Evolutionary conservation across 2,113 vertebrate genomes (phyloP).

Genomic region (Sander vitreus): DNA sequence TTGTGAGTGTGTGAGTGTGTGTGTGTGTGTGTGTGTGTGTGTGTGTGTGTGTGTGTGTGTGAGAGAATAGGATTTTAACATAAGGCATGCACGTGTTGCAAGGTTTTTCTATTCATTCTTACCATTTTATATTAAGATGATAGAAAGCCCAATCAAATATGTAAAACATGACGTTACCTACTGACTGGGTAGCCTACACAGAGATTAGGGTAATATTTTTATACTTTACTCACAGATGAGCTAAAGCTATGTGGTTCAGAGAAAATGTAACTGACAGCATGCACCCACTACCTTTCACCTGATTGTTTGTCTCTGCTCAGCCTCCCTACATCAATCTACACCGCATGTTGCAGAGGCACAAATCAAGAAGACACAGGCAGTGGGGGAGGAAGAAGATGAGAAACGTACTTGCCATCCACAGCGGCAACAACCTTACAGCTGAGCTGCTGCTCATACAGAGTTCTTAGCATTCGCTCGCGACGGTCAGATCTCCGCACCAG

Average conservation of each 20-base stretch:
- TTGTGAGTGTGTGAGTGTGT: neutral
- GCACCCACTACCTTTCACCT: constrained; percentile 38
- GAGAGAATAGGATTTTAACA: neutral
- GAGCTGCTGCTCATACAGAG: constrained; percentile 87
- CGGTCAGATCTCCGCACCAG: constrained; percentile 87
- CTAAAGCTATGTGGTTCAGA: neutral
- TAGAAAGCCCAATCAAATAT: neutral
- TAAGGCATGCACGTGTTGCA: neutral
- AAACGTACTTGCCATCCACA: constrained; percentile 92
- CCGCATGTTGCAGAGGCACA: constrained; percentile 34
- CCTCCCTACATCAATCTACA: constrained; percentile 50
- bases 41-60: neutral
- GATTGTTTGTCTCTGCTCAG: constrained; percentile 53
- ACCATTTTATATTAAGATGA: neutral
- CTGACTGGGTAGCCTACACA: neutral
- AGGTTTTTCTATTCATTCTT: neutral
- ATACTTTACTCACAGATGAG: neutral
- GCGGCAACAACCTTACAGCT: constrained; percentile 87
- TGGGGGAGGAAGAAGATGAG: constrained; percentile 48
- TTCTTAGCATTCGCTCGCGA: constrained; percentile 87
- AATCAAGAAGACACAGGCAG: constrained; percentile 35
- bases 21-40: neutral
- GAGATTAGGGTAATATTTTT: neutral
- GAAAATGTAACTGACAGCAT: constrained; percentile 25
- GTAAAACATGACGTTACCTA: constrained; percentile 5